Evolutionary conservation across 1,140 invertebrate species (phyloP).

Genomic region (Lamellibrachia luymesi): DNA sequence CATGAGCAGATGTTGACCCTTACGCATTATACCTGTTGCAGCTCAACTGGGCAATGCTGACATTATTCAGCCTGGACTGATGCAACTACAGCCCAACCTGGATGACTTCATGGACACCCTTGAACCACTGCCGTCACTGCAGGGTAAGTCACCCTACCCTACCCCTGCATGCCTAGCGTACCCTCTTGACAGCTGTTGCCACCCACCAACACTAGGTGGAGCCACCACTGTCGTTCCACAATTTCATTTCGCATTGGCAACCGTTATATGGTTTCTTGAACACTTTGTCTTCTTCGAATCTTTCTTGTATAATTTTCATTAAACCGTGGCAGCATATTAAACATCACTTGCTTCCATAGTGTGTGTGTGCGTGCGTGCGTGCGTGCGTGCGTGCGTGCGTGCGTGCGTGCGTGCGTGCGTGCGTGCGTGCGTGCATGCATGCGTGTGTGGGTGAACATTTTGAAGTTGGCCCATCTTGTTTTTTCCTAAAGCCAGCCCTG

Average conservation of each 20-base stretch:
- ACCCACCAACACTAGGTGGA: background rate
- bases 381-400: no score
- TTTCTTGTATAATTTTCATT: no score
- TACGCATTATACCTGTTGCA: constrained; percentile 44
- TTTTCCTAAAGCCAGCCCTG: no score
- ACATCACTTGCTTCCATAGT: no score
- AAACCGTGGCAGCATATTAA: no score
- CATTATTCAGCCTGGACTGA: constrained; percentile 96
- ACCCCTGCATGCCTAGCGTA: background rate
- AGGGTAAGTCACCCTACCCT: background rate
- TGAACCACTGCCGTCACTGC: constrained; percentile 31
- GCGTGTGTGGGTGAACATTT: no score
- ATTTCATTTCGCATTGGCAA: background rate
- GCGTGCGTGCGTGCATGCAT: no score
- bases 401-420: no score
- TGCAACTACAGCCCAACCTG: constrained; percentile 92
- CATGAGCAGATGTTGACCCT: background rate
- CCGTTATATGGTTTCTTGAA: background rate
- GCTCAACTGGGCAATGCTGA: constrained; percentile 67
- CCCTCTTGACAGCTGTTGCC: background rate
- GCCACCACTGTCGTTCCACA: background rate
- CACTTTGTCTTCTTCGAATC: no score
- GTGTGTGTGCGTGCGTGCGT: no score
- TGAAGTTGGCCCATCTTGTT: no score
- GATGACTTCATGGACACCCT: constrained; percentile 80